phyloP scores from a whole-genome alignment of 2,888 invertebrate species.

The Agrilus biguttatus region DNA sequence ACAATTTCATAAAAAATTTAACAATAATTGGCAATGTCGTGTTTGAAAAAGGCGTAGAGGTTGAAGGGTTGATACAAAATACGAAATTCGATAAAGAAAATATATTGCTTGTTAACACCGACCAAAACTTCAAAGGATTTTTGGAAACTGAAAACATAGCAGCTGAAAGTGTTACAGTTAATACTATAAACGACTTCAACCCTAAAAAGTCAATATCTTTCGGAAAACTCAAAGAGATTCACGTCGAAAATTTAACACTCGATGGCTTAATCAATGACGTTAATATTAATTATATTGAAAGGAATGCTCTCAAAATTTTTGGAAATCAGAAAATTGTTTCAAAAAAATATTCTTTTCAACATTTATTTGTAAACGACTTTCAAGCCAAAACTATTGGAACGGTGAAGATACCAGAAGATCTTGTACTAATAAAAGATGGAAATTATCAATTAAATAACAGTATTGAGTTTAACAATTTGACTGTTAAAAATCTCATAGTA shows the following conservation, averaged over 20 bases:
- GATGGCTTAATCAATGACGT: constrained; percentile 35
- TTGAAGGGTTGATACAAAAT: constrained; percentile 20
- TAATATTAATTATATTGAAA: constrained; percentile 29
- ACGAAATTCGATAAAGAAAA: constrained; percentile 18
- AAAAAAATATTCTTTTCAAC: constrained; percentile 21
- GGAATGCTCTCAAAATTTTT: constrained; percentile 32
- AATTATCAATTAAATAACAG: constrained; percentile 31
- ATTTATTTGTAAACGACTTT: constrained; percentile 3
- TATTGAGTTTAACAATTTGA: constrained; percentile 30
- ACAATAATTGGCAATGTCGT: constrained; percentile 20
- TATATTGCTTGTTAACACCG: constrained; percentile 20
- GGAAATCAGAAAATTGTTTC: constrained; percentile 34
- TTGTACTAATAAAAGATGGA: constrained; percentile 29
- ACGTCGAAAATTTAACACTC: constrained; percentile 29
- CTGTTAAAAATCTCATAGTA: constrained; percentile 28
- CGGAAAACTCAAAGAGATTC: constrained; percentile 18
- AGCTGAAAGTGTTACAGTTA: constrained; percentile 15
- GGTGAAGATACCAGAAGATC: constrained; percentile 18
- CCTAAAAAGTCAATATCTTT: constrained; percentile 6
- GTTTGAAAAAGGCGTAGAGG: constrained; percentile 16
- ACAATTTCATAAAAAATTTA: constrained; percentile 15
- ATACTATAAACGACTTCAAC: constrained; percentile 18
- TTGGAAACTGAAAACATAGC: constrained; percentile 15
- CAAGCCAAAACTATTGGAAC: constrained; percentile 10
- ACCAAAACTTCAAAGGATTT: constrained; percentile 26